Evolutionary conservation across 2,113 vertebrate species (phyloP).

Genomic region (Hippocampus zosterae): DNA sequence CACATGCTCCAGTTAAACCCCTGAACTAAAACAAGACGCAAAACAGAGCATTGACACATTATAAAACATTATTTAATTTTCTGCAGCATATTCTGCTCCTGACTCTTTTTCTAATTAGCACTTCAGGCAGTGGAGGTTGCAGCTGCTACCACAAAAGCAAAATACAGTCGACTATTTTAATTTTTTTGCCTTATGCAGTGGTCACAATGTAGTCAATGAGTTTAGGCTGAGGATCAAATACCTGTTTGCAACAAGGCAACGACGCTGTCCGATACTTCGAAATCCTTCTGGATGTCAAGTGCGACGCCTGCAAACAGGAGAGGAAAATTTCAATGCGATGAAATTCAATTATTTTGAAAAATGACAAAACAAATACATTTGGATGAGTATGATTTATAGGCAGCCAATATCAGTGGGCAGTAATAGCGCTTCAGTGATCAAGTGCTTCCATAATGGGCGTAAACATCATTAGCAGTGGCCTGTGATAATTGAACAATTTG

Average conservation of each 20-base stretch:
- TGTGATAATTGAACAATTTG: constrained; percentile 3
- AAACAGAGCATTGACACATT: not conserved
- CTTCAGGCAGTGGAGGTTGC: not conserved
- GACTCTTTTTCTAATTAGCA: not conserved
- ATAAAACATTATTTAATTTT: not conserved
- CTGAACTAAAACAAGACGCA: not conserved
- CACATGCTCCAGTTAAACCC: not conserved
- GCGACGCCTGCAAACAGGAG: constrained; percentile 78
- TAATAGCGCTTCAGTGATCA: constrained; percentile 8
- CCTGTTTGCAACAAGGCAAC: constrained; percentile 91
- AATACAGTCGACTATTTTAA: too few species aligned
- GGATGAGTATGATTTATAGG: constrained; percentile 6
- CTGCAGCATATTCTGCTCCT: not conserved
- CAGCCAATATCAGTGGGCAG: constrained; percentile 10
- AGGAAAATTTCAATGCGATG: constrained; percentile 4
- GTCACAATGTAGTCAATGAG: not conserved
- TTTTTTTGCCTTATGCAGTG: not conserved
- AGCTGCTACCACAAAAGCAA: too few species aligned
- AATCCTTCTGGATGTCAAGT: constrained; percentile 87
- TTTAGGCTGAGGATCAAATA: constrained; percentile 59
- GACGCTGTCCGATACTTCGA: constrained; percentile 78
- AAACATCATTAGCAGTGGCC: constrained; percentile 8
- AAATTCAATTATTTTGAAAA: not conserved
- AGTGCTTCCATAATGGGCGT: constrained; percentile 39
- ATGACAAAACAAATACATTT: not conserved